Evolutionary conservation across 2,888 invertebrate species (phyloP), one percentile per base, ranked within the genome.

Genomic region (Leptogaster cylindrica): DNA sequence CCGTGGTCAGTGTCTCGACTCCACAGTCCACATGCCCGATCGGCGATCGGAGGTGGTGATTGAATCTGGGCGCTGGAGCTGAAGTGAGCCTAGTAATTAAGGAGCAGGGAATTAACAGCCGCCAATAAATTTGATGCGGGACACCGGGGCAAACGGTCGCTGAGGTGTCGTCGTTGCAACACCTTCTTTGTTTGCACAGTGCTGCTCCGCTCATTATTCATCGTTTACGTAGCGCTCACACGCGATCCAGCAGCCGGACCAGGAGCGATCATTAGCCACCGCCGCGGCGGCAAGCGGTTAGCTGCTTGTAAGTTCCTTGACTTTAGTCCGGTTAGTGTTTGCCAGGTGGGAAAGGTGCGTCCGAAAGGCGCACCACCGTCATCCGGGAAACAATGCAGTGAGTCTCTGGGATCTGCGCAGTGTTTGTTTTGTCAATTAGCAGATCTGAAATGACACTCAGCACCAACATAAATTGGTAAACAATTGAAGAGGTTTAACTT

Each of bases 351-450:
- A 10, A 36, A 23, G 58, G 58, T 39, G 41, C 58, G 16, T 46
- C 16, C 20, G 16, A 18, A 44, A 7, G 23, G 16, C 18, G 46
- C 16, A 39, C 41, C n/a, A n/a, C n/a, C n/a, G 25, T 27, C 58
- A 23, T 58, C 6, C 41, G 39, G 39, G 16, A 39, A 58, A 58
- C 58, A 58, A 58, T 58, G 58, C 36, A 5, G n/a, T 23, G 39
- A 39, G 25, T 58, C 39, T 39, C 39, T 58, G 14, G 25, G 12
- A 41, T 39, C 41, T 41, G 39, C 25, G 23, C 39, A 16, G 25
- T 76, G 73, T 76, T 74, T 76, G 74, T 74, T 74, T 77, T 80
- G 79, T 79, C 80, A 80, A 80, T 80, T 80, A 80, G 80, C 79
- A 77, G 78, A 77, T 75, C 75, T 75, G 76, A 78, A 78, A 78